Percentiles rank a stretch among this genome's conserved stretches.
Conservation (phyloP, 2,113 vertebrate genomes). For the Apodemus sylvaticus region DNA sequence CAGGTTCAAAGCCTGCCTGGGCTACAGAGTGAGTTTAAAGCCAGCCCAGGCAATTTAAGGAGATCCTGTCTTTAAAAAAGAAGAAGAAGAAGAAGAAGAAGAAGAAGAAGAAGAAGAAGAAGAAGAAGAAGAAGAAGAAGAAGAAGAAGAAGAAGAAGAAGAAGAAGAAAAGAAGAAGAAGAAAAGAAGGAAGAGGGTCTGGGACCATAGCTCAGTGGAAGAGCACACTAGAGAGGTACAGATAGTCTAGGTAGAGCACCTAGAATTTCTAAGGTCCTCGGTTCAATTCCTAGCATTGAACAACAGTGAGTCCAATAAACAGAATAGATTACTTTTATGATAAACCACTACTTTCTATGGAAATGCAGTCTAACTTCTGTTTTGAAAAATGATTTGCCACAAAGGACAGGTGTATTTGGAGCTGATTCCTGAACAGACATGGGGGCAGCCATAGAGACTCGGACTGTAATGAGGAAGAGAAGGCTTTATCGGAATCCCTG, state of each 20-base stretch:
- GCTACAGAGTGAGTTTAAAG: not conserved
- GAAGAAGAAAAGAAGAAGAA: no score
- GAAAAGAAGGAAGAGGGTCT: not conserved
- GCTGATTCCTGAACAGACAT: not conserved
- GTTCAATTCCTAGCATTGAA: not conserved
- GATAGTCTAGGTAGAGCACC: not conserved
- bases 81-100: not conserved
- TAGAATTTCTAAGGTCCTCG: not conserved
- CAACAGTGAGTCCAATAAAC: not conserved
- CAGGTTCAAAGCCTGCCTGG: not conserved
- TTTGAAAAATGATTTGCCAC: not conserved
- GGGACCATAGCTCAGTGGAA: not conserved
- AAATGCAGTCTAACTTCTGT: conserved; percentile 7
- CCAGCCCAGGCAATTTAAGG: not conserved
- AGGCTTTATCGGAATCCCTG: not conserved
- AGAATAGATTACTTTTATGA: not conserved
- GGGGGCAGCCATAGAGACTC: not conserved
- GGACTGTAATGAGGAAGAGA: not conserved
- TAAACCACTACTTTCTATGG: not conserved
- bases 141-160: no score
- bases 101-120: no score
- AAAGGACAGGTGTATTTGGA: not conserved
- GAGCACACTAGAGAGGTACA: not conserved
- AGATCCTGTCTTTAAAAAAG: not conserved
- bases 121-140: no score